Base-by-base conservation (phyloP, 1,140 invertebrate genomes). In the Leptoteleia sp. region DNA sequence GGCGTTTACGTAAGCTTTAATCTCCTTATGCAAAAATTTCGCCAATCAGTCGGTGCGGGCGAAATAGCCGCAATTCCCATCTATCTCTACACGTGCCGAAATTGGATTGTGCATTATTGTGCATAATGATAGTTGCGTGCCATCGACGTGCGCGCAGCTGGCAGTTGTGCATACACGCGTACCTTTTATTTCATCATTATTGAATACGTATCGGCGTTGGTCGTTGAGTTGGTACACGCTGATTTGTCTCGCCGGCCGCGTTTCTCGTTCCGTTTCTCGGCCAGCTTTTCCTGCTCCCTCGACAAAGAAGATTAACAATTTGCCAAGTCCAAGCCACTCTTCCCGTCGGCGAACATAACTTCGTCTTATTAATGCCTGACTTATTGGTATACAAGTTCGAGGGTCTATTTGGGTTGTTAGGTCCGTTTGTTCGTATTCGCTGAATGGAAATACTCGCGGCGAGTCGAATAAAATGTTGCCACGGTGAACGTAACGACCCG, bases 181-280 rank as follows among this genome's bases (percentile, higher is more conserved):
- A 85, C 84, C 82, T 85, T 42, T 85, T 85, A 85, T 83, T 82
- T 84, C 84, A 85, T 85, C 83, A 84, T 80, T 78, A 76, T 35
- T 54, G 83, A 78, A 76, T 72, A 77, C 81, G 76, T 81, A 83
- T 85, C 82, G 77, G 68, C 50, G 67, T 78, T 55, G 79, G 70
- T 73, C 79, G 76, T 35, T 61, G 62, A n/a, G n/a, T n/a, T n/a
- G n/a, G n/a, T n/a, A n/a, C n/a, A n/a, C n/a, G n/a, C n/a, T n/a
- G n/a, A n/a, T n/a, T n/a, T n/a, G n/a, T n/a, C n/a, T 62, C n/a
- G 17, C 57, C 57, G 42, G 55, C 38, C 29, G 17, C 35, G 54
- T 71, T 71, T 61, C 45, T 37, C 67, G 3, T n/a, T n/a, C n/a
- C n/a, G n/a, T n/a, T 3, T 6, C 47, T 37, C 25, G 8, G 9